These are phyloP conservation scores for Resseliella maxima DNA, from an alignment of 2,888 invertebrate species.

Conservation along the genomic window DNA sequence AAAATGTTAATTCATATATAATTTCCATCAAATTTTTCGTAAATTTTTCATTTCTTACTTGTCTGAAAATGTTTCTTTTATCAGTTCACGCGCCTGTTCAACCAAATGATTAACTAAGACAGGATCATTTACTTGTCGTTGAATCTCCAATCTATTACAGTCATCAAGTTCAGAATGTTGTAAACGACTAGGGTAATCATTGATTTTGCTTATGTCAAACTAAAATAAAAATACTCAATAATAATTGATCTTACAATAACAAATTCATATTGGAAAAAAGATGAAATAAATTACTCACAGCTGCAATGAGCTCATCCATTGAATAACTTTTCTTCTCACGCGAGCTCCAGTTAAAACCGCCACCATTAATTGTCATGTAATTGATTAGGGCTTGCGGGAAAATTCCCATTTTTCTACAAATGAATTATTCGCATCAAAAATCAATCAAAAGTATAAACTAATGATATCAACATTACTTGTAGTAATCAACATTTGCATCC, in stretches of 20 bases:
- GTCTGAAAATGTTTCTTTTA: conserved; percentile 70
- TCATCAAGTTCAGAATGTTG: conserved; percentile 77
- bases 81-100: conserved; percentile 69
- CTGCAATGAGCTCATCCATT: conserved; percentile 74
- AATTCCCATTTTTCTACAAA: conserved; percentile 69
- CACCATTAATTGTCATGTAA: conserved; percentile 85
- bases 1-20: not conserved
- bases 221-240: conserved; percentile 64
- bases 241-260: not conserved
- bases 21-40: too few relatives aligned
- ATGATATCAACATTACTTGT: conserved; percentile 65
- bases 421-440: not conserved
- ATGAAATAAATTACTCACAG: conserved; percentile 68
- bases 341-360: conserved; percentile 80
- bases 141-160: conserved; percentile 79
- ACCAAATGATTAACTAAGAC: conserved; percentile 69
- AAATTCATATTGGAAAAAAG: not conserved
- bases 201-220: conserved; percentile 79
- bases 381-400: conserved; percentile 86
- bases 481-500: conserved; percentile 81
- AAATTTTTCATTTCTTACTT: conserved; percentile 64
- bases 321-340: conserved; percentile 71
- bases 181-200: conserved; percentile 79
- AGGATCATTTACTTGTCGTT: conserved; percentile 70
- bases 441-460: not conserved